phyloP scores from a whole-genome alignment of 2,888 invertebrate genomes.

The Leucophenga montana region DNA sequence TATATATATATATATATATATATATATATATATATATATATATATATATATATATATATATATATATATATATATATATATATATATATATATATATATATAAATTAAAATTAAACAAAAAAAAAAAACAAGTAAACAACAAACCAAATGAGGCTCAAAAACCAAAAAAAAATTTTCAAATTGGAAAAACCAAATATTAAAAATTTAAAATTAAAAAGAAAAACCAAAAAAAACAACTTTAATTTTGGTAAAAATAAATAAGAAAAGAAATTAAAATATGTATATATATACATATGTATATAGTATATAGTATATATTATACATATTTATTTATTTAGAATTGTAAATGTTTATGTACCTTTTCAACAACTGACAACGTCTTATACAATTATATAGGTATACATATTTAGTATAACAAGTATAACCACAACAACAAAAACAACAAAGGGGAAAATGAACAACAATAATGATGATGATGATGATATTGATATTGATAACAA shows the following conservation, averaged over 20 bases:
- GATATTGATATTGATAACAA: no score
- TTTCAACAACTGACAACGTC: conserved; percentile 34
- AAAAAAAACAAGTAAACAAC: conserved; percentile 24
- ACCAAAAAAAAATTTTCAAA: background rate
- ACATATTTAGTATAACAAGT: background rate
- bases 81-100: background rate
- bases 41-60: conserved; percentile 6
- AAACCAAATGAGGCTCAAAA: conserved; percentile 26
- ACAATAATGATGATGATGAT: no score
- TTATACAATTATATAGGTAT: conserved; percentile 24
- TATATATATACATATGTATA: conserved; percentile 9
- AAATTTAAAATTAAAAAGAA: background rate
- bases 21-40: no score
- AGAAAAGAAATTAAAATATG: background rate
- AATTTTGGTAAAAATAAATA: conserved; percentile 1
- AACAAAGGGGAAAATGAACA: no score
- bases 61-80: background rate
- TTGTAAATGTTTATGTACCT: conserved; percentile 37
- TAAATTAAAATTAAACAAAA: conserved; percentile 10
- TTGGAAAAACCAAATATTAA: no score
- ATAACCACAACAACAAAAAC: background rate
- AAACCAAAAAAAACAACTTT: background rate
- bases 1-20: no score
- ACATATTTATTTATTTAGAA: conserved; percentile 11
- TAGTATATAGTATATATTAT: background rate